Percentiles rank a stretch among this genome's conserved stretches.
phyloP scores from a whole-genome alignment of 2,888 invertebrate species.

The Drosophila eohydei region DNA sequence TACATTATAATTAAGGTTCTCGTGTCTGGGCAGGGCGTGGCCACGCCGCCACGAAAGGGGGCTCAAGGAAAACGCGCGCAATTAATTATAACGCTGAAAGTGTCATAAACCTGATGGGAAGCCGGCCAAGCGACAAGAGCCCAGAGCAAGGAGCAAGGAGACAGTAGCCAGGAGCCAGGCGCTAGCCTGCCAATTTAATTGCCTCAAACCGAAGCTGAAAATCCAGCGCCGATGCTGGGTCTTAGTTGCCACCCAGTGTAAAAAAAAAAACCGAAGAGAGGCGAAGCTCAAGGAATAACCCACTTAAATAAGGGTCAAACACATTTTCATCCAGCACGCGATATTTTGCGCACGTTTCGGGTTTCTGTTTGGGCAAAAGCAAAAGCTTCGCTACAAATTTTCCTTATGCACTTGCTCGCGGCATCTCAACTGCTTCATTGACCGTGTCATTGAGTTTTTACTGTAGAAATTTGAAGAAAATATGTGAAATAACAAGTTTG shows the following conservation, averaged over 20 bases:
- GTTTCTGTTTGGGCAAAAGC: conserved; percentile 16
- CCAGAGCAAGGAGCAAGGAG: too few relatives aligned
- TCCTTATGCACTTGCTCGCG: background rate
- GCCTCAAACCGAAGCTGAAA: conserved; percentile 27
- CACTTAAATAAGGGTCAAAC: conserved; percentile 48
- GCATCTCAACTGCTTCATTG: background rate
- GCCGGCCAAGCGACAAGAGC: conserved; percentile 29
- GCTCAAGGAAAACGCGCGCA: conserved; percentile 46
- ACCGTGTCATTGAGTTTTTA: background rate
- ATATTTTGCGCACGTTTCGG: conserved; percentile 46
- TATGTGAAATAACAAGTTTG: background rate
- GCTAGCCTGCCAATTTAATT: conserved; percentile 58
- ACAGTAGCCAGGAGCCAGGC: background rate
- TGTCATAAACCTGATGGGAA: conserved; percentile 67
- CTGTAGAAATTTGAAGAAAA: background rate
- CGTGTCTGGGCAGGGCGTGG: conserved; percentile 27
- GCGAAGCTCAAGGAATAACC: conserved; percentile 7
- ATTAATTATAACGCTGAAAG: conserved; percentile 70
- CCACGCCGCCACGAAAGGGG: conserved; percentile 33
- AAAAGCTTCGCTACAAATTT: background rate
- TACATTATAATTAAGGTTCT: conserved; percentile 72
- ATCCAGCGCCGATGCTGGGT: conserved; percentile 25
- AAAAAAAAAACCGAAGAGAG: background rate
- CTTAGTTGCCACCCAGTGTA: conserved; percentile 2
- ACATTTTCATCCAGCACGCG: conserved; percentile 40